Evolutionary conservation across 1,140 invertebrate genomes (phyloP).

Genomic region (Papilio xuthus): DNA sequence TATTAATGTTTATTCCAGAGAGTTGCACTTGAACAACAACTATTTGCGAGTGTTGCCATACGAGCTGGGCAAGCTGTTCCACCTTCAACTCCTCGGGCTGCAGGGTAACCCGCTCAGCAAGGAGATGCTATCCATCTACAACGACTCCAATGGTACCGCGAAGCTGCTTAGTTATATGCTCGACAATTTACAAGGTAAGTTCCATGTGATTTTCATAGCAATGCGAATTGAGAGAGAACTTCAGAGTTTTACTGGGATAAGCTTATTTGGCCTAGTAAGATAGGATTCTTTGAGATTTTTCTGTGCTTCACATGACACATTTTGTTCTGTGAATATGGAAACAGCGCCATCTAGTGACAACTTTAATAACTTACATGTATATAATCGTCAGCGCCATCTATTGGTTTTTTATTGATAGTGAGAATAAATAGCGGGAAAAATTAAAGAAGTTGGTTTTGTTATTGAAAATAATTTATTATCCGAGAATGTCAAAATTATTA

Average conservation of each 20-base stretch:
- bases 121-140: slow-evolving; percentile 95
- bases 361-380: background rate
- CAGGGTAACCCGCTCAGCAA: slow-evolving; percentile 97
- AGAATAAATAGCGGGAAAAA: background rate
- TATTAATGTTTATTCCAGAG: slow-evolving; percentile 84
- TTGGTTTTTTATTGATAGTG: background rate
- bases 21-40: slow-evolving; percentile 97
- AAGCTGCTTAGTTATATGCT: slow-evolving; percentile 97
- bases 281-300: no score
- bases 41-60: slow-evolving; percentile 95
- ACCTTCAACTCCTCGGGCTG: slow-evolving; percentile 94
- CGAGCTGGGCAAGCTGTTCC: slow-evolving; percentile 98
- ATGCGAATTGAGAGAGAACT: background rate
- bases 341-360: slow-evolving; percentile 21
- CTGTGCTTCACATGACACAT: no score
- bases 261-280: no score
- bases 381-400: background rate
- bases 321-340: background rate
- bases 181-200: slow-evolving; percentile 96
- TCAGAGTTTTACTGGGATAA: background rate
- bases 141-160: slow-evolving; percentile 95
- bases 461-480: background rate
- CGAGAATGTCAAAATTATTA: no score
- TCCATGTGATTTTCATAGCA: background rate
- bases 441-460: background rate